Evolutionary conservation across 1,140 invertebrate species (phyloP), one percentile per base, ranked within the genome.

Genomic region (Paraescarpia echinospica): DNA sequence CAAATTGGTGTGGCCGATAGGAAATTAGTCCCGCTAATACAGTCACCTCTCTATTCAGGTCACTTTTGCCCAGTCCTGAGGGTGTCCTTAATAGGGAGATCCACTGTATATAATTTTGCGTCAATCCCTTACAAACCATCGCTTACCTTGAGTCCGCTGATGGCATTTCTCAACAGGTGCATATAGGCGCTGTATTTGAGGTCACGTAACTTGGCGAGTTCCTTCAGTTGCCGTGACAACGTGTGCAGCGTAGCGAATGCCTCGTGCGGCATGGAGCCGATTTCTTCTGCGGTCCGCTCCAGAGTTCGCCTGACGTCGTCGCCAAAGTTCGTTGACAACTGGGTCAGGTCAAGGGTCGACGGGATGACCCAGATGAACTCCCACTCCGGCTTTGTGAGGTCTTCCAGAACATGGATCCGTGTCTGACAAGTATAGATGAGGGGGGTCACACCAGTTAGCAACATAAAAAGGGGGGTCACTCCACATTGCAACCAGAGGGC

Each of bases 301-400:
- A 77, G 22, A 4, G 59, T 77, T 77, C 59, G 59, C 22, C 59
- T 77, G 59, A 77, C 59, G 27, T 77, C 59, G 4, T 27, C 59
- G 14, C 59, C 59, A 77, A 77, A 77, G 59, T 77, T 77, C 22
- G 14, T 27, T 27, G 59, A 77, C 0, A 77, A 77, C 59, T 77
- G 59, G 59, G 59, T 77, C 59, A 48, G 31, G 59, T 34, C 18
- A 34, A 77, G 34, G 90, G 51, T n/a, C 51, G 33, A 33, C 91
- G 97, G 98, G 91, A 97, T 94, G 9, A 97, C 96, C 98, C 98
- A 98, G 9, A 98, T 95, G 95, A 98, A 98, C 89, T 97, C 96
- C 51, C 97, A 97, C 94, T 98, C 97, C 35, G 96, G 94, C 6
- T 96, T 96, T 9, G 97, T 96, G 51, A 98, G 96, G 94, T 98